A percentile compares a stretch with the other conserved stretches of the same genome.
phyloP scores from a whole-genome alignment of 1,140 invertebrate genomes.

The Chlorops oryzae region DNA sequence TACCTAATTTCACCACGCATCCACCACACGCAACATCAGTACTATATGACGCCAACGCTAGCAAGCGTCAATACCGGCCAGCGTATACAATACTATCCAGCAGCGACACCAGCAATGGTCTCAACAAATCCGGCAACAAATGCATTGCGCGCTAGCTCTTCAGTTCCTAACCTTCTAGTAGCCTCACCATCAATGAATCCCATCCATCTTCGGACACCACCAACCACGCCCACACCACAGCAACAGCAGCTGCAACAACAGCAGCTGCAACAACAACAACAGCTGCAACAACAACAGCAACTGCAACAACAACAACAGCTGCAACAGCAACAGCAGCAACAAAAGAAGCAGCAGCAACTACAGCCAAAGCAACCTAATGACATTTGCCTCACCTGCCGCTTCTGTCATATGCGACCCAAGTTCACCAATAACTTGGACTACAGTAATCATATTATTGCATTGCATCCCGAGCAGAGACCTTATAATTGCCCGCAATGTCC shows the following conservation, averaged over 20 bases:
- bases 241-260: conserved; percentile 18
- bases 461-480: conserved; percentile 33
- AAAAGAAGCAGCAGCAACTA: neutral
- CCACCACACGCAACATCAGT: conserved; percentile 1
- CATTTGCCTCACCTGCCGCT: conserved; percentile 32
- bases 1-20: neutral
- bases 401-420: conserved; percentile 40
- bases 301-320: conserved; percentile 18
- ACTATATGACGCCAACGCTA: neutral
- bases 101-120: neutral
- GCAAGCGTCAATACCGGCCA: neutral
- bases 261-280: conserved; percentile 12
- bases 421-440: conserved; percentile 40
- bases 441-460: conserved; percentile 39
- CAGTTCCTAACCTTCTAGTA: too few relatives aligned
- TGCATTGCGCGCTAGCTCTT: too few relatives aligned
- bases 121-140: too few relatives aligned
- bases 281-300: neutral
- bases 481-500: conserved; percentile 41
- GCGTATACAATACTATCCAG: neutral
- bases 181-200: neutral
- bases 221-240: neutral
- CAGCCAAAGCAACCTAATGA: conserved; percentile 11
- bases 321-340: neutral
- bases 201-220: neutral